Conservation (phyloP, 2,797 vertebrate genomes). For the Channallabes apus region DNA sequence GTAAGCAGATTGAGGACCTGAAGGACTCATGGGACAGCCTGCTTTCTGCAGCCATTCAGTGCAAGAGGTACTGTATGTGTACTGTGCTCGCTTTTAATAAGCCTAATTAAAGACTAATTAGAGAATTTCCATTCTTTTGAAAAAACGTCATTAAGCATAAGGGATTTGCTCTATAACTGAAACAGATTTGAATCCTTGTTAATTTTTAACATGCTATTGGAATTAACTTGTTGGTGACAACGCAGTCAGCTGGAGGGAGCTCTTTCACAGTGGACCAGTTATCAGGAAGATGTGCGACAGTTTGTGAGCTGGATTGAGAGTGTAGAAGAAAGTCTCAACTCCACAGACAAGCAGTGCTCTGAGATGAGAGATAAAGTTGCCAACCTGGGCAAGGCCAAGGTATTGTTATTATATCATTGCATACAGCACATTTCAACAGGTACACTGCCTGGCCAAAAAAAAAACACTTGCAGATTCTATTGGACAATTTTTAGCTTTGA, state of each 20-base stretch:
- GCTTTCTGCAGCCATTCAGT: conserved; percentile 88
- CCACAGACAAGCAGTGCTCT: conserved; percentile 81
- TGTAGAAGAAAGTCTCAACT: conserved; percentile 82
- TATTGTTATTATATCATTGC: conserved; percentile 53
- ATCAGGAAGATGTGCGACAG: conserved; percentile 92
- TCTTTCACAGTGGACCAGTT: conserved; percentile 96
- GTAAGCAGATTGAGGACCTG: conserved; percentile 86
- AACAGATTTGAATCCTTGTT: background rate
- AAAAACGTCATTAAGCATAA: background rate
- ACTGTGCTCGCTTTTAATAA: background rate
- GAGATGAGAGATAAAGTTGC: conserved; percentile 92
- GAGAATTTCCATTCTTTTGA: background rate
- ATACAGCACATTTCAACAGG: background rate
- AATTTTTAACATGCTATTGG: background rate
- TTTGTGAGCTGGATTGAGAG: conserved; percentile 92
- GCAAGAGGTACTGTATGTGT: conserved; percentile 83
- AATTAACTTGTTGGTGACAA: conserved; percentile 13
- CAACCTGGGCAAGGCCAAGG: conserved; percentile 91
- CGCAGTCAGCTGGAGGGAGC: conserved; percentile 91
- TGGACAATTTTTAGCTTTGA: too few relatives aligned
- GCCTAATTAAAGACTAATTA: background rate
- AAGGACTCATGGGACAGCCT: conserved; percentile 91
- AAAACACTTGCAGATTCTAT: too few relatives aligned
- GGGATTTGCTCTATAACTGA: background rate
- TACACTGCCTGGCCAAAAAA: too few relatives aligned